Percentiles rank a stretch among this genome's conserved stretches.
These are phyloP conservation scores for Amblyopsis hoosieri DNA, from an alignment of 2,797 vertebrate species.

Conservation along the genomic window DNA sequence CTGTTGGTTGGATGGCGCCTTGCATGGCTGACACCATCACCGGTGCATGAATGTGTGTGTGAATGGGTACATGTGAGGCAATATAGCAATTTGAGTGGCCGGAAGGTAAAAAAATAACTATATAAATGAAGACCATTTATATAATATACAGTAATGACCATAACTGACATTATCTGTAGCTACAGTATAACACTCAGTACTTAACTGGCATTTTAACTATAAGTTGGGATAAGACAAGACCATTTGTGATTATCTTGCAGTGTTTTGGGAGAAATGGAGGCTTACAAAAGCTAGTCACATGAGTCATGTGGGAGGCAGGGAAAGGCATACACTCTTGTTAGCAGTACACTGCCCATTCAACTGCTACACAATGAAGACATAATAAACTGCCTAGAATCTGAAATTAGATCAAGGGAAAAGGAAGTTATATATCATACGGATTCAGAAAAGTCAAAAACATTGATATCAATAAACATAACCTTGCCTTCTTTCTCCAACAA, in stretches of 20 bases:
- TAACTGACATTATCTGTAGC: not conserved
- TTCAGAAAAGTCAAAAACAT: not conserved
- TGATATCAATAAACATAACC: not conserved
- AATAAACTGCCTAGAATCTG: not conserved
- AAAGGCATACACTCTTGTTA: not conserved
- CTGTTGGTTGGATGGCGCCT: too few relatives aligned
- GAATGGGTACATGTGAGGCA: too few relatives aligned
- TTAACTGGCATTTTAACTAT: constrained; percentile 1
- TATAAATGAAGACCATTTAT: too few relatives aligned
- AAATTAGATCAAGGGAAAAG: not conserved
- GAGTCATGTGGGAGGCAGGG: not conserved
- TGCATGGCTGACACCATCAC: too few relatives aligned
- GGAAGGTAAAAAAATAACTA: too few relatives aligned
- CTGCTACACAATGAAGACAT: not conserved
- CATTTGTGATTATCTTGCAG: not conserved
- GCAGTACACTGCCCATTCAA: not conserved
- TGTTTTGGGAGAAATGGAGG: not conserved
- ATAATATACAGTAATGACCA: not conserved
- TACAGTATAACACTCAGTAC: not conserved
- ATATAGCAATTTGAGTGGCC: too few relatives aligned
- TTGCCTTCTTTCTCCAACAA: not conserved
- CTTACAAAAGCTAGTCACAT: not conserved
- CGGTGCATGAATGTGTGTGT: too few relatives aligned
- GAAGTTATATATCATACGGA: not conserved
- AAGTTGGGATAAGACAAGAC: not conserved